Percentiles rank a stretch among this genome's conserved stretches.
Evolutionary conservation across 2,797 vertebrate genomes (phyloP).

Genomic region (Acipenser oxyrinchus): DNA sequence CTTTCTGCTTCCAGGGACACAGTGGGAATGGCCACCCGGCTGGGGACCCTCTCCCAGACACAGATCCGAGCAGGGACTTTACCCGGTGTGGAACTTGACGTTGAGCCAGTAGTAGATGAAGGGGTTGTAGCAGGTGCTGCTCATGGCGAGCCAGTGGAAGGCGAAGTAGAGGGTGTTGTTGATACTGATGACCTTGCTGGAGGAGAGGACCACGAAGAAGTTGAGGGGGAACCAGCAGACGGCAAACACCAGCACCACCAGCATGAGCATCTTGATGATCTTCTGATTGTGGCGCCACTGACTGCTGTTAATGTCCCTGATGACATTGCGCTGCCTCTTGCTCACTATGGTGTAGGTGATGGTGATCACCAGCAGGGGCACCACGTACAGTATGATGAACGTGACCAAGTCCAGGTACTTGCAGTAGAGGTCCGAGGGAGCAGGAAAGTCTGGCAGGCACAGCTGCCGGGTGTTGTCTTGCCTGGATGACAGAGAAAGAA

Average conservation of each 20-base stretch:
- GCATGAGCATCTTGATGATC: conserved; percentile 79
- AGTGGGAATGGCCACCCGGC: no score
- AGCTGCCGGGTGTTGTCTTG: conserved; percentile 46
- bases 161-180: conserved; percentile 79
- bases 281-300: conserved; percentile 68
- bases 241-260: conserved; percentile 75
- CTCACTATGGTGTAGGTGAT: conserved; percentile 46
- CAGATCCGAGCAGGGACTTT: no score
- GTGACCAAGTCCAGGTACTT: conserved; percentile 58
- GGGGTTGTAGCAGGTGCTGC: no score
- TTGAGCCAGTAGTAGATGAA: no score
- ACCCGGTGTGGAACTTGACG: no score
- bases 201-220: conserved; percentile 79
- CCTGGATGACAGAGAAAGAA: conserved; percentile 29
- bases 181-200: conserved; percentile 75
- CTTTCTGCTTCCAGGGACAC: no score
- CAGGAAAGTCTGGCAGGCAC: conserved; percentile 55
- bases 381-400: conserved; percentile 52
- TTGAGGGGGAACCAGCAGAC: conserved; percentile 87
- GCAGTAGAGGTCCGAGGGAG: conserved; percentile 55
- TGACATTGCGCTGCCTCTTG: conserved; percentile 56
- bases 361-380: conserved; percentile 53
- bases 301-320: conserved; percentile 55
- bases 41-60: no score
- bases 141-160: conserved; percentile 89